Base-by-base conservation (phyloP, 2,888 invertebrate species). In the Netelia virgata region DNA sequence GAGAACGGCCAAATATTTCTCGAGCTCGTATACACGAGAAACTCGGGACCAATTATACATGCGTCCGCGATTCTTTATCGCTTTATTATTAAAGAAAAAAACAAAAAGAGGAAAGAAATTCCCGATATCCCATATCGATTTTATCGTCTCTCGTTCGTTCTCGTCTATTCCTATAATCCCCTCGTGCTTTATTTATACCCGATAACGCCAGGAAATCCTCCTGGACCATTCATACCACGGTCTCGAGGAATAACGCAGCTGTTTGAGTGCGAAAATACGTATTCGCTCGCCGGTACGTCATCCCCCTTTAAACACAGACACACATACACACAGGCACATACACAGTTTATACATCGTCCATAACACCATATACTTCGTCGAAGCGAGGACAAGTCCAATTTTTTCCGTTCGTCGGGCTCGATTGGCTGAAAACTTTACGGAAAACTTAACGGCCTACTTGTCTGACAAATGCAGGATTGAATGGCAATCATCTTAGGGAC, bases 391-490 rank as follows among this genome's bases (percentile, higher is more conserved):
- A 53, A 83, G 50, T 80, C 61, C 66, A 70, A 74, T 80, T 84
- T 76, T 84, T 68, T 55, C 55, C n/a, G 59, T 57, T 9, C 63
- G 5, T 0, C 55, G 43, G 6, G 43, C 28, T 43, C 47, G 69
- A 23, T 28, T 63, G 41, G 10, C 47, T 70, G 10, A 55, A 83
- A 84, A 84, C 80, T 84, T 84, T 73, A 69, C 77, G 23, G 43
- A 23, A 84, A 77, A 73, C 80, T 84, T 76, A 76, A 80, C 73
- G 84, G 50, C 75, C 79, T 59, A 79, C 70, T 70, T 75, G 57
- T 70, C 70, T 72, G 57, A n/a, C 14, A 83, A 75, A 64, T 47
- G 36, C 53, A 63, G 55, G 57, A 47, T 57, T 69, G 57, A 57
- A 70, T 55, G 73, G 68, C 82, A 68, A 50, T 11, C 36, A 55